A percentile compares a stretch with the other conserved stretches of the same genome.
Evolutionary conservation across 1,140 invertebrate genomes (phyloP).

Genomic region (Camponotus pennsylvanicus): DNA sequence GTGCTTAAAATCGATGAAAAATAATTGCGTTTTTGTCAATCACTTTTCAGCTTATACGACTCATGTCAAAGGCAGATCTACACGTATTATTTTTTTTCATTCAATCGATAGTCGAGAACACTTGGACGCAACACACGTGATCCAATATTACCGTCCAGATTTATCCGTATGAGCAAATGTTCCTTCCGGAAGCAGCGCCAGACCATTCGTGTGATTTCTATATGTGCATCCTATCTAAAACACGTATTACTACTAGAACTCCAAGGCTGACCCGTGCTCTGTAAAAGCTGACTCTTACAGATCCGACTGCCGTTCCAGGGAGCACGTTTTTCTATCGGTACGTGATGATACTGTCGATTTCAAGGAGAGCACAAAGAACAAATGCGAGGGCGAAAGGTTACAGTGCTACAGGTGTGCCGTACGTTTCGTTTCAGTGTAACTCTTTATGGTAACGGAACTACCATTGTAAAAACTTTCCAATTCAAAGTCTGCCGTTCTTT

Average conservation of each 20-base stretch:
- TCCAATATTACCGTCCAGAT: slow-evolving; percentile 22
- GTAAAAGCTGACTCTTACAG: slow-evolving; percentile 51
- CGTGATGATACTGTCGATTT: slow-evolving; percentile 30
- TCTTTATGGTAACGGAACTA: slow-evolving; percentile 22
- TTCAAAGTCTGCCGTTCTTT: not conserved
- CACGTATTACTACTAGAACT: slow-evolving; percentile 20
- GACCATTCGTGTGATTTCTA: not conserved
- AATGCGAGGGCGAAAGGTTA: slow-evolving; percentile 29
- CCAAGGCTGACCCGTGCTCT: not conserved
- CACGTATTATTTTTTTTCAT: not conserved
- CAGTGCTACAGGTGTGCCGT: slow-evolving; percentile 65
- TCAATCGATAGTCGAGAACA: not conserved
- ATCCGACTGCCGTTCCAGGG: slow-evolving; percentile 23
- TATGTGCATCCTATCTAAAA: not conserved
- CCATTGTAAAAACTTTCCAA: not conserved
- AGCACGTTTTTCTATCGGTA: slow-evolving; percentile 39
- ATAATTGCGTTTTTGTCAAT: not conserved
- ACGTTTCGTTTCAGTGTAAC: not conserved
- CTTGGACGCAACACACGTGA: not conserved
- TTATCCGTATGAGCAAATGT: not conserved
- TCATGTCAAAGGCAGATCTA: not conserved
- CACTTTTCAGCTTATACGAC: not conserved
- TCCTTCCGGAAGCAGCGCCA: not conserved
- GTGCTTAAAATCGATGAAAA: not conserved
- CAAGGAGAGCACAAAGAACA: not conserved